A percentile compares a stretch with the other conserved stretches of the same genome.
Evolutionary conservation across 2,888 invertebrate genomes (phyloP).

Genomic region (Cryptophagus acutangulus): DNA sequence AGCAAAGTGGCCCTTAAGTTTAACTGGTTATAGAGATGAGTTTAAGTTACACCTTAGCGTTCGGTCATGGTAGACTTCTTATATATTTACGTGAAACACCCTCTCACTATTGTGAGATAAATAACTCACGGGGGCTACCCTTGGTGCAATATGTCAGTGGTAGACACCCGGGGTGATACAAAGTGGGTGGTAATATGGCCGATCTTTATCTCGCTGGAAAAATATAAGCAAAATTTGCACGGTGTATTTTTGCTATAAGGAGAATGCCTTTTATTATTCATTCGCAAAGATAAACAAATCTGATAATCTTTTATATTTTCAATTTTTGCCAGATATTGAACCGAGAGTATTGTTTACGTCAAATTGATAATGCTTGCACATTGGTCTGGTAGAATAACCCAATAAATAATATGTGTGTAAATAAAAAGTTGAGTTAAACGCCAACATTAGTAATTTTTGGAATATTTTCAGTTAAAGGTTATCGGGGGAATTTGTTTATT

Average conservation of each 20-base stretch:
- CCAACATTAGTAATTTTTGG: not conserved
- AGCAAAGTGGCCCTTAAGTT: conserved; percentile 30
- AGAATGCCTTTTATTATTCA: too few species aligned
- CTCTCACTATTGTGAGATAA: conserved; percentile 27
- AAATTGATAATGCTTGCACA: too few species aligned
- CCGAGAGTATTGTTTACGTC: too few species aligned
- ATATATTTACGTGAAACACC: conserved; percentile 5
- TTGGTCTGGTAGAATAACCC: too few species aligned
- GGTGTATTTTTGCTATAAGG: too few species aligned
- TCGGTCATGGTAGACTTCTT: conserved; percentile 6
- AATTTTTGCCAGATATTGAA: too few species aligned
- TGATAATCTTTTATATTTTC: too few species aligned
- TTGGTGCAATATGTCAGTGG: conserved; percentile 46
- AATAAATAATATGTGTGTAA: not conserved
- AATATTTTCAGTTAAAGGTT: not conserved
- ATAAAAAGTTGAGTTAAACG: not conserved
- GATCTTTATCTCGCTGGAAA: conserved; percentile 20
- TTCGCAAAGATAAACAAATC: too few species aligned
- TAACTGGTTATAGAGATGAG: conserved; percentile 24
- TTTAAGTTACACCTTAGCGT: conserved; percentile 18
- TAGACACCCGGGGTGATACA: conserved; percentile 42
- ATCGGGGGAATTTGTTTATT: conserved; percentile 1
- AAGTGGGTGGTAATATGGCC: conserved; percentile 44
- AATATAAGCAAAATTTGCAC: too few species aligned
- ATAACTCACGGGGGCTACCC: conserved; percentile 37